A percentile compares a stretch with the other conserved stretches of the same genome.
Evolutionary conservation across 2,113 vertebrate species (phyloP).

Genomic region (Microtus ochrogaster): DNA sequence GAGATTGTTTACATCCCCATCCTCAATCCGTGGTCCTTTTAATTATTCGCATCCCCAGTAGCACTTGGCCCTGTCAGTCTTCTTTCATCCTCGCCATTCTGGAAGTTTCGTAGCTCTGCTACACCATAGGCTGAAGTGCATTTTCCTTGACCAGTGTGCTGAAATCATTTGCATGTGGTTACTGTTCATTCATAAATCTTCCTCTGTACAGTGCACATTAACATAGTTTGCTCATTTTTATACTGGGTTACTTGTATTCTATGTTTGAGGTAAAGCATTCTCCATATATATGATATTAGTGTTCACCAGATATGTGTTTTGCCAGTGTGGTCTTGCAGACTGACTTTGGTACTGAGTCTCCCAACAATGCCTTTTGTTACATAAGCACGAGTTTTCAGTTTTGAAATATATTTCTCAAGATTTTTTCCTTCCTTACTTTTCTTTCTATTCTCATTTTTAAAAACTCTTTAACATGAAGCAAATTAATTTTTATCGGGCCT

Average conservation of each 20-base stretch:
- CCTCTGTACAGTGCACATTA: background rate
- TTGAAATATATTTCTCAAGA: background rate
- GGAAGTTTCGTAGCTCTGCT: background rate
- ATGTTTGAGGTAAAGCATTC: background rate
- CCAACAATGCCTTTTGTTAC: background rate
- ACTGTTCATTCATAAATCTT: background rate
- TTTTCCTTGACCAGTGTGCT: background rate
- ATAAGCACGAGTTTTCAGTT: slow-evolving; percentile 8
- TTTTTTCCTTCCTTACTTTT: background rate
- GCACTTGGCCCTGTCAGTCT: background rate
- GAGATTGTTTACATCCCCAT: background rate
- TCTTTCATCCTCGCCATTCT: background rate
- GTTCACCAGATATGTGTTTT: background rate
- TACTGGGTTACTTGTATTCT: background rate
- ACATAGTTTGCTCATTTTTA: background rate
- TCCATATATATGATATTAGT: background rate
- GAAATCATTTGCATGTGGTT: slow-evolving; percentile 36
- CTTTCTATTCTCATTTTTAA: background rate
- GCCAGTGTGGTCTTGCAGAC: background rate
- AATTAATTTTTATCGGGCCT: background rate
- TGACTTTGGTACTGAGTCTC: background rate
- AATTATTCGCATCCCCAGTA: background rate
- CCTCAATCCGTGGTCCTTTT: background rate
- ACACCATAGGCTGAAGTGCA: background rate
- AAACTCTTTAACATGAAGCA: background rate